Percentiles rank a stretch among this genome's conserved stretches.
phyloP scores from a whole-genome alignment of 1,140 invertebrate genomes.

The Drosophila murphyi region DNA sequence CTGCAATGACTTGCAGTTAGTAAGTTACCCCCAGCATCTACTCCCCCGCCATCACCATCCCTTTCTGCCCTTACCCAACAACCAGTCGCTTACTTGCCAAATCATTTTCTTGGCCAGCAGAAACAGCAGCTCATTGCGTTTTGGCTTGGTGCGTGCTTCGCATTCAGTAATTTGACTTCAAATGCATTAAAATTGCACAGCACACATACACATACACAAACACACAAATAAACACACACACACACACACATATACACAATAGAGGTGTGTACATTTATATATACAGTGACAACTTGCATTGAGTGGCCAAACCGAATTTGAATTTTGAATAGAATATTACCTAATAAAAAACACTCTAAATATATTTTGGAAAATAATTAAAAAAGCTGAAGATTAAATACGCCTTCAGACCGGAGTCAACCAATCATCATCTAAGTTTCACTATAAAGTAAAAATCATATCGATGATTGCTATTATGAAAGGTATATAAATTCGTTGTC shows the following conservation, averaged over 20 bases:
- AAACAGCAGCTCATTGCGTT: slow-evolving; percentile 47
- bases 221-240: slow-evolving; percentile 31
- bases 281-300: neutral
- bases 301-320: neutral
- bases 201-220: slow-evolving; percentile 30
- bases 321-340: too few species aligned
- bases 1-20: slow-evolving; percentile 70
- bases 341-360: too few species aligned
- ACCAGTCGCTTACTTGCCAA: slow-evolving; percentile 52
- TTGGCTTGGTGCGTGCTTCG: slow-evolving; percentile 65
- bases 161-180: slow-evolving; percentile 79
- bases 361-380: too few species aligned
- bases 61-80: neutral
- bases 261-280: slow-evolving; percentile 19
- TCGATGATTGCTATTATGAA: too few species aligned
- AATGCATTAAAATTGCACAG: slow-evolving; percentile 76
- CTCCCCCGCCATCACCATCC: neutral
- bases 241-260: neutral
- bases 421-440: too few species aligned
- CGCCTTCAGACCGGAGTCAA: too few species aligned
- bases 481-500: too few species aligned
- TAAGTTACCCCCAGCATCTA: neutral
- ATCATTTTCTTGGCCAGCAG: slow-evolving; percentile 47
- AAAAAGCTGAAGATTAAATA: too few species aligned
- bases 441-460: too few species aligned